Percentiles rank a stretch among this genome's conserved stretches.
Conservation (phyloP, 2,888 invertebrate genomes). For the Magallana nippona region DNA sequence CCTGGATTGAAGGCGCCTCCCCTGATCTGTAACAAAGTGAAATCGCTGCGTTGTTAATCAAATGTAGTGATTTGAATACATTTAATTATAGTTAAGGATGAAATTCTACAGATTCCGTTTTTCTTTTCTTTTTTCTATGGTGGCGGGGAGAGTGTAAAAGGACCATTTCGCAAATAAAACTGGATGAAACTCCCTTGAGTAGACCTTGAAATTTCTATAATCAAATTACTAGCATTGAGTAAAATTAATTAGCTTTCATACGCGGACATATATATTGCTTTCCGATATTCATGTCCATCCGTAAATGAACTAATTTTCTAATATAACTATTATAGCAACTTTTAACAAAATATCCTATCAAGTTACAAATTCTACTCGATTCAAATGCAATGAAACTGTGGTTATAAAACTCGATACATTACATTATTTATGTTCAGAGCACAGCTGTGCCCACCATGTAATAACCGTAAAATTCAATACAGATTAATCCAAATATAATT, state of each 20-base stretch:
- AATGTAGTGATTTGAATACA: too few relatives aligned
- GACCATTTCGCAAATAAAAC: background rate
- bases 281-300: background rate
- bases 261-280: slow-evolving; percentile 5
- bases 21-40: slow-evolving; percentile 62
- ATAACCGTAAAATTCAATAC: background rate
- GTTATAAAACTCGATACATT: slow-evolving; percentile 1
- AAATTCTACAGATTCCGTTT: too few relatives aligned
- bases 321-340: slow-evolving; percentile 1
- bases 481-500: background rate
- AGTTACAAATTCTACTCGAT: background rate
- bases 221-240: background rate
- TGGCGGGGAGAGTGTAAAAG: too few relatives aligned
- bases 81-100: too few relatives aligned
- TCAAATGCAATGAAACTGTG: slow-evolving; percentile 10
- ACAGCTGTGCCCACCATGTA: slow-evolving; percentile 2
- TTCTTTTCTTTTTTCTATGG: too few relatives aligned
- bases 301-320: slow-evolving; percentile 30
- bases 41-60: background rate
- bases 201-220: slow-evolving; percentile 4
- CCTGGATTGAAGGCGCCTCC: slow-evolving; percentile 72
- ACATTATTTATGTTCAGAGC: slow-evolving; percentile 18
- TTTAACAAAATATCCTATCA: background rate
- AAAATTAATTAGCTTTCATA: slow-evolving; percentile 16
- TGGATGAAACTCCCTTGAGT: background rate